Percentiles rank a stretch among this genome's conserved stretches.
These are phyloP conservation scores for Epinotia ramella DNA, from an alignment of 2,888 invertebrate species.

Conservation along the genomic window DNA sequence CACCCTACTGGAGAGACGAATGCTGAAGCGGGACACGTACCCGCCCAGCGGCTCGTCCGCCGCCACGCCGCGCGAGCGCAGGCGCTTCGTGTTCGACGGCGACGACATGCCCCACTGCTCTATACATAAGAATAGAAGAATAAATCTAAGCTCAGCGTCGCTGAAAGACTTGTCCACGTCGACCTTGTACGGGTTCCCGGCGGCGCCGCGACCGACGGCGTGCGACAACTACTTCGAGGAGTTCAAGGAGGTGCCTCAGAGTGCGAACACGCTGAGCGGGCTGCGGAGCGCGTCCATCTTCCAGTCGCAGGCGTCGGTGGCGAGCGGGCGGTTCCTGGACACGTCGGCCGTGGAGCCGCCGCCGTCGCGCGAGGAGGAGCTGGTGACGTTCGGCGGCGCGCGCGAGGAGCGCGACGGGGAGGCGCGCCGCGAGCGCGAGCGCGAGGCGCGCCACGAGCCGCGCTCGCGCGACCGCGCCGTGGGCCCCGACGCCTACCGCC, in stretches of 20 bases:
- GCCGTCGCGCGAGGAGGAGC: constrained; percentile 87
- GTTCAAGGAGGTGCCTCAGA: constrained; percentile 82
- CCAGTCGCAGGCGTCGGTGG: constrained; percentile 85
- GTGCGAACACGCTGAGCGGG: constrained; percentile 80
- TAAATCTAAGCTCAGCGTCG: constrained; percentile 84
- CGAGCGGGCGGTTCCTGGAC: constrained; percentile 89
- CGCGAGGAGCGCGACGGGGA: constrained; percentile 68
- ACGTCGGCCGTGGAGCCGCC: constrained; percentile 88
- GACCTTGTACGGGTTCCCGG: constrained; percentile 87
- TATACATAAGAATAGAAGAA: constrained; percentile 83
- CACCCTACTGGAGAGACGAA: constrained; percentile 73
- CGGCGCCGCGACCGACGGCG: constrained; percentile 86
- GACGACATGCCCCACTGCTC: constrained; percentile 84
- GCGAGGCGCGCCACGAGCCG: constrained; percentile 73
- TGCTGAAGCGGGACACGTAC: constrained; percentile 80
- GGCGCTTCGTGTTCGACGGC: constrained; percentile 88
- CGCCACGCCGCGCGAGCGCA: constrained; percentile 81
- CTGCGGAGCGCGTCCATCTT: constrained; percentile 80
- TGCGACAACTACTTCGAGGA: constrained; percentile 86
- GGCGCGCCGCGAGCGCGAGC: constrained; percentile 70
- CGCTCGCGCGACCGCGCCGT: constrained; percentile 81
- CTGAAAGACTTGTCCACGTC: constrained; percentile 85
- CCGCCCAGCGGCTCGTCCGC: constrained; percentile 76
- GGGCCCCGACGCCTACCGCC: constrained; percentile 83
- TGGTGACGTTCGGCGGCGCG: constrained; percentile 90